A percentile compares a stretch with the other conserved stretches of the same genome.
Conservation (phyloP, 2,888 invertebrate species). For the Platerodrilus igneus region DNA sequence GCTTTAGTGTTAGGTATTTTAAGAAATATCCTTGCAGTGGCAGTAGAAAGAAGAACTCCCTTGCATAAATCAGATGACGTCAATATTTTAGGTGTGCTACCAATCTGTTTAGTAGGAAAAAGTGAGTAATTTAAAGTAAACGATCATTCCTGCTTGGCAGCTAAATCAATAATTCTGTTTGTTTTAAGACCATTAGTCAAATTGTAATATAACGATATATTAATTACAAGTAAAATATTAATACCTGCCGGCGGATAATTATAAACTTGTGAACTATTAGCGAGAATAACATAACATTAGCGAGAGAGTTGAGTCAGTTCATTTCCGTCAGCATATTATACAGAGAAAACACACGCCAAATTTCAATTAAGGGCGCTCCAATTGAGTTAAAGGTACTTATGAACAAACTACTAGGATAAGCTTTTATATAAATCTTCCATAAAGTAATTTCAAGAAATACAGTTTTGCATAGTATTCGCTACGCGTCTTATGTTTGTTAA, state of each 20-base stretch:
- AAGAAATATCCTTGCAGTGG: too few species aligned
- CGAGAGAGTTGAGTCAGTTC: slow-evolving; percentile 30
- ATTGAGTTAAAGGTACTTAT: slow-evolving; percentile 37
- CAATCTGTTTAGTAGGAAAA: too few species aligned
- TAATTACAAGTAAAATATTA: slow-evolving; percentile 10
- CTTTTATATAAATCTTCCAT: slow-evolving; percentile 36
- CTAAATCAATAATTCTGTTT: too few species aligned
- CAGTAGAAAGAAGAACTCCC: too few species aligned
- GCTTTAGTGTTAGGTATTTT: too few species aligned
- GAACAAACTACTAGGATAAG: slow-evolving; percentile 36
- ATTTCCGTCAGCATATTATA: slow-evolving; percentile 33
- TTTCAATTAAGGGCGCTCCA: slow-evolving; percentile 40
- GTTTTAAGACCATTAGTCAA: too few species aligned
- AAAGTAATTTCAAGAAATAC: slow-evolving; percentile 33
- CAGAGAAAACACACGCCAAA: slow-evolving; percentile 36
- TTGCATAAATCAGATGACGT: too few species aligned
- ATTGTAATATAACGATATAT: too few species aligned
- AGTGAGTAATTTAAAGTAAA: too few species aligned
- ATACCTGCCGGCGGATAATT: slow-evolving; percentile 14
- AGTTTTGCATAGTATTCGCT: slow-evolving; percentile 27
- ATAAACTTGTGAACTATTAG: slow-evolving; percentile 18
- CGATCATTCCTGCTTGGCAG: too few species aligned
- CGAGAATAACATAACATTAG: slow-evolving; percentile 17
- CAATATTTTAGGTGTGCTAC: too few species aligned
- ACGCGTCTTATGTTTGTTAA: slow-evolving; percentile 29